Percentiles rank a stretch among this genome's conserved stretches.
Evolutionary conservation across 2,888 invertebrate genomes (phyloP).

Genomic region (Lathronympha strigana): DNA sequence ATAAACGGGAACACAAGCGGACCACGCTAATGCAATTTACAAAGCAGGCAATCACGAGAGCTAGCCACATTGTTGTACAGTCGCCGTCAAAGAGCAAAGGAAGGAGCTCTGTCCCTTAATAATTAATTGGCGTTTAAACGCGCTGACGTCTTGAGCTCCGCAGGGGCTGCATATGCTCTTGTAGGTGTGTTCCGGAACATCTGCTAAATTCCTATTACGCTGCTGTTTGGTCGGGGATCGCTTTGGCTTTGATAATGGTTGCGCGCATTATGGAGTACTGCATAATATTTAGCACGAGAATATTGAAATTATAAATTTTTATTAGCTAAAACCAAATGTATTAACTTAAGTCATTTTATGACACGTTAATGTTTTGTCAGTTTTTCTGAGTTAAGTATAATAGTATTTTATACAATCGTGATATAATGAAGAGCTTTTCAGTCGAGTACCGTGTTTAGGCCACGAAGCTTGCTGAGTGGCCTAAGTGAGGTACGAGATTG

Average conservation of each 20-base stretch:
- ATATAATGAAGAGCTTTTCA: too few species aligned
- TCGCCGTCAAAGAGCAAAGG: conserved; percentile 80
- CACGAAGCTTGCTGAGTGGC: too few species aligned
- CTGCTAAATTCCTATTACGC: conserved; percentile 51
- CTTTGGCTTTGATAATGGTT: conserved; percentile 38
- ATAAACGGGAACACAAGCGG: conserved; percentile 52
- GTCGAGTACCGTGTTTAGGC: too few species aligned
- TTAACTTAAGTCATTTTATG: neutral
- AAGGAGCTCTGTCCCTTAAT: conserved; percentile 76
- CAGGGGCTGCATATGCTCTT: conserved; percentile 53
- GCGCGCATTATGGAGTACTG: conserved; percentile 33
- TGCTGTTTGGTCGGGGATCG: conserved; percentile 37
- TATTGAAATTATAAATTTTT: neutral
- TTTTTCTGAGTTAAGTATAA: too few species aligned
- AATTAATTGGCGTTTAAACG: conserved; percentile 83
- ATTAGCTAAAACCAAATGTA: too few species aligned
- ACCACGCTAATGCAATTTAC: conserved; percentile 75
- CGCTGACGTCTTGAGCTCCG: conserved; percentile 73
- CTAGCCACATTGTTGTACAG: conserved; percentile 79
- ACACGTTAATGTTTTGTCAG: neutral
- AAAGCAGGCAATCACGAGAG: conserved; percentile 78
- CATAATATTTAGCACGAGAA: conserved; percentile 15
- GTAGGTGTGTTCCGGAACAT: conserved; percentile 73
- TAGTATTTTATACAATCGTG: too few species aligned
- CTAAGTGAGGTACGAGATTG: too few species aligned